These are phyloP conservation scores for Corynorhinus townsendii DNA, from an alignment of 2,113 vertebrate species.

Conservation along the genomic window DNA sequence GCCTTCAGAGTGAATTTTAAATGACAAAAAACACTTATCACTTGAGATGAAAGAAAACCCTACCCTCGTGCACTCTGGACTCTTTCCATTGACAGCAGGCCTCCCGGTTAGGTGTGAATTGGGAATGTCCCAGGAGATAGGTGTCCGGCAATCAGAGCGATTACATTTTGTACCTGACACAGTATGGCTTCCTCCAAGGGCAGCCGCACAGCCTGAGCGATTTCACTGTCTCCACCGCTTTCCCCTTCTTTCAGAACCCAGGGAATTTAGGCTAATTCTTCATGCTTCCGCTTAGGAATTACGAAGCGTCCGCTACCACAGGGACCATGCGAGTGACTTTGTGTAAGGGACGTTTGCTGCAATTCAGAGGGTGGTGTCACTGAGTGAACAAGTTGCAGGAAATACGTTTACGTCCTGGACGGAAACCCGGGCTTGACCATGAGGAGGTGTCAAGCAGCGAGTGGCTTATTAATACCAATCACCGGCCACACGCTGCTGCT, in stretches of 20 bases:
- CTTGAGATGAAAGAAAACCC: slow-evolving; percentile 51
- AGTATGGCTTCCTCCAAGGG: slow-evolving; percentile 14
- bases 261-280: slow-evolving; percentile 40
- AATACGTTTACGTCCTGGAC: slow-evolving; percentile 8
- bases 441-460: slow-evolving; percentile 47
- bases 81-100: neutral
- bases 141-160: neutral
- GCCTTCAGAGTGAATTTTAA: slow-evolving; percentile 54
- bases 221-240: neutral
- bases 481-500: slow-evolving; percentile 66
- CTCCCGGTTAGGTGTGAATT: slow-evolving; percentile 24
- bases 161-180: slow-evolving; percentile 27
- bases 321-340: slow-evolving; percentile 32
- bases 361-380: slow-evolving; percentile 21
- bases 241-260: slow-evolving; percentile 47
- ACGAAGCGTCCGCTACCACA: slow-evolving; percentile 1
- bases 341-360: neutral
- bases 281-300: slow-evolving; percentile 25
- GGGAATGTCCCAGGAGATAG: slow-evolving; percentile 7
- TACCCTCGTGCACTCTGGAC: neutral
- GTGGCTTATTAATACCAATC: slow-evolving; percentile 73
- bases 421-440: slow-evolving; percentile 11
- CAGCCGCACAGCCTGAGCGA: neutral
- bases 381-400: slow-evolving; percentile 49
- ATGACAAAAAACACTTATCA: slow-evolving; percentile 40